Evolutionary conservation across 1,140 invertebrate species (phyloP), one percentile per base, ranked within the genome.

Genomic region (Hyposmocoma kahamanoa): DNA sequence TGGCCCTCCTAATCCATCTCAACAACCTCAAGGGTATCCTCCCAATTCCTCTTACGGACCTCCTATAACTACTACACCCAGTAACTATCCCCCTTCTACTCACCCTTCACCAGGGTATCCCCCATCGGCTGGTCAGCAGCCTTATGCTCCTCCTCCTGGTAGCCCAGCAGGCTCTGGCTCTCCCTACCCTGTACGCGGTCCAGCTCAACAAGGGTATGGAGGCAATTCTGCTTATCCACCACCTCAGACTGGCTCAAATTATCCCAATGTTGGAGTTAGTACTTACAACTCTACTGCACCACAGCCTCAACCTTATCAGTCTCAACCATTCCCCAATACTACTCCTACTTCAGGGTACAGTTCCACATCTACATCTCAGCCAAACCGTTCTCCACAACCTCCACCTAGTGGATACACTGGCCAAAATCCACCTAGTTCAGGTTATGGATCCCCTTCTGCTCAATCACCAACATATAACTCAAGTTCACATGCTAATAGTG

Each of bases 401-500:
- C 80, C 74, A 22, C 68, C 74, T 10, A 77, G 69, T 63, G 79
- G 84, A 26, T 83, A 86, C 42, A 72, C 73, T 19, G 50, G 80
- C 2, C 77, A 86, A 53, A 86, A 81, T 42, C 76, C 81, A 22
- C 64, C 73, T 1, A 78, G 72, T 54, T 72, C 80, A 30, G 78
- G 79, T 15, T 87, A 87, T 69, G 84, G 84, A 6, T 84, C 86
- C 21, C 84, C 86, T 19, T 78, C 84, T 34, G 84, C 84, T 24
- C 86, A 86, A 50, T 84, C 84, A 19, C 86, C 86, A 6, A 84
- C 86, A 8, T 86, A 86, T 55, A 82, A 81, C 57, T 78, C 84
- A 5, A 86, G 81, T 75, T 63, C 84, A 28, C 86, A 86, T 59
- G 78, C 75, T 13, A 84, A 74, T 50, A 76, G 70, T 59, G 68